Conservation (phyloP, 1,140 invertebrate species). For the Diuraphis noxia region DNA sequence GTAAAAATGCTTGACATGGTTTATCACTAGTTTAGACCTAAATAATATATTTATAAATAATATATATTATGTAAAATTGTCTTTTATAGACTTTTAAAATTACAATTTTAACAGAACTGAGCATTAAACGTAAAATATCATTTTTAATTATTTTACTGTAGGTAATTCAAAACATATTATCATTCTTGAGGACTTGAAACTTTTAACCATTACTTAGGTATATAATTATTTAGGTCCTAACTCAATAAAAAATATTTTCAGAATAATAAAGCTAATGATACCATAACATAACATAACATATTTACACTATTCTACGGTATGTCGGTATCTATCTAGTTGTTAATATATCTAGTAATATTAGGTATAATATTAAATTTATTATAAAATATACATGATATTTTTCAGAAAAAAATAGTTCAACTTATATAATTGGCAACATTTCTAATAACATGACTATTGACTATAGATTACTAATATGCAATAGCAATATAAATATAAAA, state of each 20-base stretch:
- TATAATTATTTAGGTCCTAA: not conserved
- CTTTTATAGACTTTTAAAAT: too few relatives aligned
- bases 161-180: not conserved
- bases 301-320: not conserved
- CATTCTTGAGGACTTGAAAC: not conserved
- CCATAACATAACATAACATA: not conserved
- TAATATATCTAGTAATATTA: not conserved
- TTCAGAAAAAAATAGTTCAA: not conserved
- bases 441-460: too few relatives aligned
- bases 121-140: not conserved
- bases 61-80: too few relatives aligned
- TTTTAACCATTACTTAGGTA: not conserved
- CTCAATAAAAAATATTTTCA: not conserved
- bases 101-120: not conserved
- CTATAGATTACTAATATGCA: not conserved
- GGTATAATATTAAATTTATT: not conserved
- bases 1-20: not conserved
- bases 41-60: too few relatives aligned
- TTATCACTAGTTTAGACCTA: too few relatives aligned
- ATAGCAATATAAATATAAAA: not conserved
- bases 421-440: not conserved
- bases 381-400: not conserved
- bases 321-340: too few relatives aligned
- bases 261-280: not conserved
- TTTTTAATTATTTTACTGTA: not conserved